These are phyloP conservation scores for Colossoma macropomum DNA, from an alignment of 2,113 vertebrate genomes.

Conservation along the genomic window DNA sequence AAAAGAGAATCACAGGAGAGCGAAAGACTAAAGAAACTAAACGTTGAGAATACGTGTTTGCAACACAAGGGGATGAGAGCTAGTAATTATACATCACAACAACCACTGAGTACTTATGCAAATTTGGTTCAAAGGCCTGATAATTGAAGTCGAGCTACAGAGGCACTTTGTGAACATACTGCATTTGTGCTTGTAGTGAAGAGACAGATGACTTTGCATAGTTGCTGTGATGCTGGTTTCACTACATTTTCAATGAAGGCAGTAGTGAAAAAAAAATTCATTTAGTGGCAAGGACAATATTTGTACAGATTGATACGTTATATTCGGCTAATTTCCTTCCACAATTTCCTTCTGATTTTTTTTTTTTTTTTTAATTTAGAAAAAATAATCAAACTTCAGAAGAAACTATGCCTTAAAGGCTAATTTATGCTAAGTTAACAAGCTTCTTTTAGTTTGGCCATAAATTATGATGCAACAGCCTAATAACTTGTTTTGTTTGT, in stretches of 20 bases:
- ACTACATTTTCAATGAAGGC: not conserved
- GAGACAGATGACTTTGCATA: not conserved
- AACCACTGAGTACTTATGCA: slow-evolving; percentile 21
- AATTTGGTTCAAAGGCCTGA: slow-evolving; percentile 8
- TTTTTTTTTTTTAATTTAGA: too few species aligned
- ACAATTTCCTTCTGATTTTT: too few species aligned
- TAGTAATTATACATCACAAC: slow-evolving; percentile 14
- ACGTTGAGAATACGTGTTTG: not conserved
- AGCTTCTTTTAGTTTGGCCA: not conserved
- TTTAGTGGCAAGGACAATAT: not conserved
- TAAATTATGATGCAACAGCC: not conserved
- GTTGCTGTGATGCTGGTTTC: not conserved
- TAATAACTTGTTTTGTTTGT: not conserved
- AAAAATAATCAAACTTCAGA: too few species aligned
- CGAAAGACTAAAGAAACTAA: not conserved
- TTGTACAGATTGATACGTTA: too few species aligned
- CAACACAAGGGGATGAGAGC: not conserved
- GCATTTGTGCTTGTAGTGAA: not conserved
- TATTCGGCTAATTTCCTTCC: too few species aligned
- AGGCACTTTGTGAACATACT: slow-evolving; percentile 12
- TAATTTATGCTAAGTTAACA: not conserved
- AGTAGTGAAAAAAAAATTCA: not conserved
- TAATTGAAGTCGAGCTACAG: slow-evolving; percentile 19
- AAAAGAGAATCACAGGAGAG: not conserved
- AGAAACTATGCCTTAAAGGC: not conserved